These are phyloP conservation scores for Rhincodon typus DNA, from an alignment of 2,797 vertebrate species.

Conservation along the genomic window DNA sequence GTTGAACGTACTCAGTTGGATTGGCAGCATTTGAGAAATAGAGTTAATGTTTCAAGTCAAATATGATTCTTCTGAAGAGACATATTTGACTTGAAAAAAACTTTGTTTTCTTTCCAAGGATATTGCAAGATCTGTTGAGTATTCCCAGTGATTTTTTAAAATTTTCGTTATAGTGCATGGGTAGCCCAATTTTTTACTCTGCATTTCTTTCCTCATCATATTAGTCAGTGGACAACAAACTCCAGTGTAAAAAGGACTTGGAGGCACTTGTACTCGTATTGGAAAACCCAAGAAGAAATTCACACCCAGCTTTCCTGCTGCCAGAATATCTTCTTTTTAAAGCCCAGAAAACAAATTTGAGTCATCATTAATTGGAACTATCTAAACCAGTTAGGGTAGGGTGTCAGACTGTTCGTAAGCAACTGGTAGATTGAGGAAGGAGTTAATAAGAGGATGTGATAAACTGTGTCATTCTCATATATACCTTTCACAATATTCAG, in stretches of 20 bases:
- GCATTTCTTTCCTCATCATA: neutral
- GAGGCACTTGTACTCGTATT: neutral
- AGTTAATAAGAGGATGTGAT: conserved; percentile 3
- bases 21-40: neutral
- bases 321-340: neutral
- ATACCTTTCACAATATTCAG: neutral
- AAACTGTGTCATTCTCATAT: neutral
- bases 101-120: neutral
- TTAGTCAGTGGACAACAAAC: neutral
- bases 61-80: neutral
- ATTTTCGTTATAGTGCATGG: neutral
- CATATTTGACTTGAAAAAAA: neutral
- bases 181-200: neutral
- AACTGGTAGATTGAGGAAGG: neutral
- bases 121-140: neutral
- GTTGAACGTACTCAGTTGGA: neutral
- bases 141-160: neutral
- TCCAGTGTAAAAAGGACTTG: neutral
- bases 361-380: neutral
- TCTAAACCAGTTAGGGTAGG: neutral
- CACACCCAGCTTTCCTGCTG: neutral
- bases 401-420: neutral
- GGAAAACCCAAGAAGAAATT: neutral
- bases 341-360: neutral
- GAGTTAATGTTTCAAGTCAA: neutral